These are phyloP conservation scores for Vandiemenella viatica DNA, from an alignment of 2,888 invertebrate genomes.

Conservation along the genomic window DNA sequence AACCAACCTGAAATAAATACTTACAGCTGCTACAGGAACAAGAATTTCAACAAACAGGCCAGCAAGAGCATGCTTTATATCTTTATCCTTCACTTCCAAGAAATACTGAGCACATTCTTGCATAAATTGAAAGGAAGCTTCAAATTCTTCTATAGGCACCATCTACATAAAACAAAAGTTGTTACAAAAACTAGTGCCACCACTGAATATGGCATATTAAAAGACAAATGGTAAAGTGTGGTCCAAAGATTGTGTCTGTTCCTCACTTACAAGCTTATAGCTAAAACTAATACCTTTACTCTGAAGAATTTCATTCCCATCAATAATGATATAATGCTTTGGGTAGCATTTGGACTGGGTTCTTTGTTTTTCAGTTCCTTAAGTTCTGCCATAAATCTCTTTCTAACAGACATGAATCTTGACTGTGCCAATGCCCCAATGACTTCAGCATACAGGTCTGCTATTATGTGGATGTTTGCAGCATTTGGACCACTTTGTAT, in stretches of 20 bases:
- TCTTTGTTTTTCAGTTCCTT: constrained; percentile 76
- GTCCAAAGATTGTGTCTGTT: neutral
- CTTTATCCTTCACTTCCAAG: constrained; percentile 93
- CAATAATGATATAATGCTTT: constrained; percentile 88
- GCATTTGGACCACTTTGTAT: constrained; percentile 87
- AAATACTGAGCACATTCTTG: constrained; percentile 98
- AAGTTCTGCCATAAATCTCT: constrained; percentile 82
- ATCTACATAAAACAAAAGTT: constrained; percentile 39
- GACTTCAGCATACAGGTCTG: constrained; percentile 96
- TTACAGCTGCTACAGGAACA: constrained; percentile 93
- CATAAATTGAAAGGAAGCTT: constrained; percentile 95
- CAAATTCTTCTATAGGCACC: constrained; percentile 99
- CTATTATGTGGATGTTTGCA: constrained; percentile 89
- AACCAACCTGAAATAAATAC: constrained; percentile 25
- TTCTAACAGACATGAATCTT: constrained; percentile 80
- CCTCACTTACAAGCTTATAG: neutral
- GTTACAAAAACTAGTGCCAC: neutral
- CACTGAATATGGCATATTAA: neutral
- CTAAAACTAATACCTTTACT: constrained; percentile 54
- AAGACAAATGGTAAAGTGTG: neutral
- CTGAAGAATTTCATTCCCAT: constrained; percentile 99
- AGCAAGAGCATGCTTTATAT: constrained; percentile 93
- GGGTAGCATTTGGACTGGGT: constrained; percentile 70
- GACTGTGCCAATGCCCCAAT: constrained; percentile 90
- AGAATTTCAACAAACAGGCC: constrained; percentile 97